Conservation (phyloP, 2,113 vertebrate genomes). For the Sinocyclocheilus grahami region DNA sequence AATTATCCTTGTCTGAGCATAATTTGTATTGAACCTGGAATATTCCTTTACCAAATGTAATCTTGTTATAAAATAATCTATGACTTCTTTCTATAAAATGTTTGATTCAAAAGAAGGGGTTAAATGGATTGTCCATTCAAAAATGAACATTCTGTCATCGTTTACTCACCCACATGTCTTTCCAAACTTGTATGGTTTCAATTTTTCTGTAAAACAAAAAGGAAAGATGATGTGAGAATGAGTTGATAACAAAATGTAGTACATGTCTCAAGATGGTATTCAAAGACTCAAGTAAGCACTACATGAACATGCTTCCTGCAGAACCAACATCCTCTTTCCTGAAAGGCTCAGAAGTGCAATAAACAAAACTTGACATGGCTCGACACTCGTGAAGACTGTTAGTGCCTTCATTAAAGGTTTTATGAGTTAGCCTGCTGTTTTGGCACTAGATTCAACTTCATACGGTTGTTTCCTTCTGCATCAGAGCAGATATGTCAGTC, state of each 20-base stretch:
- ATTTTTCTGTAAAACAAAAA: neutral
- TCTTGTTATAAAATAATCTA: too few species aligned
- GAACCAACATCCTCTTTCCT: neutral
- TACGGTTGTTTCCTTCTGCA: neutral
- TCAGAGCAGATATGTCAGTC: neutral
- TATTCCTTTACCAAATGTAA: too few species aligned
- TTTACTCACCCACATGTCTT: neutral
- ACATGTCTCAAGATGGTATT: neutral
- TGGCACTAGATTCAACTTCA: neutral
- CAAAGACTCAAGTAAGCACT: neutral
- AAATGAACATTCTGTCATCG: neutral
- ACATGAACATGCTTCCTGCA: too few species aligned
- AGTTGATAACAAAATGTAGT: neutral
- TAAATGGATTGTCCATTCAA: too few species aligned
- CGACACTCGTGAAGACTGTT: neutral
- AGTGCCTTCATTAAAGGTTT: conserved; percentile 2
- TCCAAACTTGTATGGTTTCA: neutral
- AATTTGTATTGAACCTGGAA: neutral
- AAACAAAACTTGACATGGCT: conserved; percentile 20
- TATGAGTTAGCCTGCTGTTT: neutral
- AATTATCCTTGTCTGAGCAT: neutral
- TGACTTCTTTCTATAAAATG: neutral
- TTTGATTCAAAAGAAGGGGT: neutral
- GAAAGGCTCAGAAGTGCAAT: conserved; percentile 5
- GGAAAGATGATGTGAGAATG: too few species aligned